Conservation (phyloP, 2,113 vertebrate species). For the Rhagologus leucostigma region DNA sequence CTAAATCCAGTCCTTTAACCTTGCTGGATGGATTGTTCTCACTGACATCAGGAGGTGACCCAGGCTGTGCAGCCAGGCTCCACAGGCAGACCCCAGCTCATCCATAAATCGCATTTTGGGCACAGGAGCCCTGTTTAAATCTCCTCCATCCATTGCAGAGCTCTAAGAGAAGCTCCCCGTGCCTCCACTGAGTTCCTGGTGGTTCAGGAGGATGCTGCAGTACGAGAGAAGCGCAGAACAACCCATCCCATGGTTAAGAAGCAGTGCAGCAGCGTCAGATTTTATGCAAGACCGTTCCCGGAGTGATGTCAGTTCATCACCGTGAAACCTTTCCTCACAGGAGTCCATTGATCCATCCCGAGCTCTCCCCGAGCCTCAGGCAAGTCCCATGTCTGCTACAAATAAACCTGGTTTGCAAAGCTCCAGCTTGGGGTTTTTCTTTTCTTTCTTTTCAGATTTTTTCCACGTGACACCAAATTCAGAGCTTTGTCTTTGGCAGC, state of each 20-base stretch:
- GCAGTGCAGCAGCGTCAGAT: neutral
- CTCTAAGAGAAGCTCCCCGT: neutral
- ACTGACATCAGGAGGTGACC: neutral
- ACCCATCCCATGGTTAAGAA: neutral
- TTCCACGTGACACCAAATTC: neutral
- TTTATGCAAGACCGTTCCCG: neutral
- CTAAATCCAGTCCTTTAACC: constrained; percentile 43
- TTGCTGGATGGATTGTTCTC: constrained; percentile 1
- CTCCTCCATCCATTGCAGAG: neutral
- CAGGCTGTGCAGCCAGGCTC: neutral
- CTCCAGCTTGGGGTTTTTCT: neutral
- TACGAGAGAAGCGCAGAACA: neutral
- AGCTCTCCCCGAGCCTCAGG: neutral
- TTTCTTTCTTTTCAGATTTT: too few species aligned
- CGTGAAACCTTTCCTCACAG: neutral
- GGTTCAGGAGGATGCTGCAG: neutral
- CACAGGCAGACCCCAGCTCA: neutral
- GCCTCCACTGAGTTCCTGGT: neutral
- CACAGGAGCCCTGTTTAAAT: neutral
- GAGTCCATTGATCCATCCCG: neutral
- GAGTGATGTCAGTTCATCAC: too few species aligned
- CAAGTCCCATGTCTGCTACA: neutral
- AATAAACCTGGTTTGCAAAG: neutral
- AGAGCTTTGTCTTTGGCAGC: neutral
- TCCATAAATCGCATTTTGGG: neutral